Conservation (phyloP, 2,797 vertebrate genomes). For the Sparus aurata region DNA sequence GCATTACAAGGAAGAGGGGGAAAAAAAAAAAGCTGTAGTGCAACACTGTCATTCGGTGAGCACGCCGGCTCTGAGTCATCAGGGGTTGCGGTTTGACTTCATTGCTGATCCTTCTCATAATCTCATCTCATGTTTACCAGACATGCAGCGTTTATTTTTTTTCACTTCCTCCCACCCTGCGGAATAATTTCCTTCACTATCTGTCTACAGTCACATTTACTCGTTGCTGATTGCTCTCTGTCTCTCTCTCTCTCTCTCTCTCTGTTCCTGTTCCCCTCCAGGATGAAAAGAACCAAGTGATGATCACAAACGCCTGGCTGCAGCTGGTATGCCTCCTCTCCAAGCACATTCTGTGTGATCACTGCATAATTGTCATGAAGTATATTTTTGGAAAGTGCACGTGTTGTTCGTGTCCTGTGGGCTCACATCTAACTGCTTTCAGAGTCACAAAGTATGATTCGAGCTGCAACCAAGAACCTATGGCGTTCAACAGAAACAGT, state of each 20-base stretch:
- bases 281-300: slow-evolving; percentile 95
- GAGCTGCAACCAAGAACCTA: slow-evolving; percentile 16
- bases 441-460: slow-evolving; percentile 4
- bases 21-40: neutral
- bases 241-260: neutral
- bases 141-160: slow-evolving; percentile 29
- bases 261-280: slow-evolving; percentile 67
- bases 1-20: neutral
- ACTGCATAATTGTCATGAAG: slow-evolving; percentile 30
- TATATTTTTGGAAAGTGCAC: slow-evolving; percentile 52
- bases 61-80: slow-evolving; percentile 33
- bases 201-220: slow-evolving; percentile 20
- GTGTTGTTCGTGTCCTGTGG: slow-evolving; percentile 14
- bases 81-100: slow-evolving; percentile 29
- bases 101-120: slow-evolving; percentile 53
- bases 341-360: slow-evolving; percentile 30
- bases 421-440: slow-evolving; percentile 1
- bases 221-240: slow-evolving; percentile 44
- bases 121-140: slow-evolving; percentile 57
- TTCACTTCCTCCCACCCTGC: slow-evolving; percentile 6
- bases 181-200: slow-evolving; percentile 47
- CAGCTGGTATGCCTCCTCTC: slow-evolving; percentile 88
- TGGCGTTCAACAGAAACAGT: slow-evolving; percentile 5
- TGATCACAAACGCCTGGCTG: slow-evolving; percentile 94
- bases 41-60: slow-evolving; percentile 47